Conservation (phyloP, 2,113 vertebrate species). For the Rafetus swinhoei region DNA sequence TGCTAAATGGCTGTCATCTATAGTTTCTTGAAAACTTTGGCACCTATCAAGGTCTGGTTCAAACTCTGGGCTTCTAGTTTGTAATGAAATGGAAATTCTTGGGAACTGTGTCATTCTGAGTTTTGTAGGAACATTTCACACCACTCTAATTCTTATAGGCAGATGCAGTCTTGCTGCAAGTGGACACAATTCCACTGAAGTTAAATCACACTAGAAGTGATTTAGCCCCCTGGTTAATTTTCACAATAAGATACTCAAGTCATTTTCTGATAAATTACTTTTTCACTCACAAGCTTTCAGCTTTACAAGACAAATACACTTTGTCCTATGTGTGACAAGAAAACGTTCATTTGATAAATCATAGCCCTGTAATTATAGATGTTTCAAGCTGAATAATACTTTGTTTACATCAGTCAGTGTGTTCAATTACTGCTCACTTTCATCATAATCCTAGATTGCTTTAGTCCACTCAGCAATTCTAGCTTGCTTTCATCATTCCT, state of each 20-base stretch:
- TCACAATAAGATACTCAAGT: background rate
- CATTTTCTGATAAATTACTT: background rate
- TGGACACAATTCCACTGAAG: background rate
- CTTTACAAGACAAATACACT: background rate
- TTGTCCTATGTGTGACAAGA: slow-evolving; percentile 9
- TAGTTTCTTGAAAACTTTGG: background rate
- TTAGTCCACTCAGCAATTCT: slow-evolving; percentile 52
- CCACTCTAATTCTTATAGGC: background rate
- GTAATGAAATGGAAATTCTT: background rate
- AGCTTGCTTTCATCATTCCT: slow-evolving; percentile 53
- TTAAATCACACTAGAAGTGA: background rate
- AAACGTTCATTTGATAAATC: background rate
- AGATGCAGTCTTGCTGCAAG: background rate
- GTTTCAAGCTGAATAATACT: slow-evolving; percentile 45
- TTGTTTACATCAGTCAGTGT: slow-evolving; percentile 34
- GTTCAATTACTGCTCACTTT: slow-evolving; percentile 51
- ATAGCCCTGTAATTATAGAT: slow-evolving; percentile 22
- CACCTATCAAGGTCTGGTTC: background rate
- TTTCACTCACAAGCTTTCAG: slow-evolving; percentile 28
- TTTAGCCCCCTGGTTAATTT: background rate
- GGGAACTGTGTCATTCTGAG: background rate
- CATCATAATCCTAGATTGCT: slow-evolving; percentile 38
- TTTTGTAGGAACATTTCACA: background rate
- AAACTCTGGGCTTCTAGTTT: background rate
- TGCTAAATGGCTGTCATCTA: background rate